Percentiles rank a stretch among this genome's conserved stretches.
phyloP scores from a whole-genome alignment of 1,140 invertebrate genomes.

The Aporrectodea caliginosa region DNA sequence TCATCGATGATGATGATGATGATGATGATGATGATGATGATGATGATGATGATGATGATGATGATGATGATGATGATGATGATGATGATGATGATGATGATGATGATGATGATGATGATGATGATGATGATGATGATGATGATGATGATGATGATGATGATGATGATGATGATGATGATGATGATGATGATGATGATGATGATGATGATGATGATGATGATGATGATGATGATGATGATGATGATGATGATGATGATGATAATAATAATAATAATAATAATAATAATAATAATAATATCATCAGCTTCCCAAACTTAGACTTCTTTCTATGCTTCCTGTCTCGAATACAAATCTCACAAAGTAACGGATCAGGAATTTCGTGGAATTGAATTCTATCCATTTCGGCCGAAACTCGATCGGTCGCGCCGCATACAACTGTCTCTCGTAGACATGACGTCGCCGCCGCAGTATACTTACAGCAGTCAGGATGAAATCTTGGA shows the following conservation, averaged over 20 bases:
- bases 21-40: conserved; percentile 18
- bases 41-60: conserved; percentile 20
- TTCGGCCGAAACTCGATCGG: no score
- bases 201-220: conserved; percentile 3
- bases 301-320: no score
- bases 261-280: no score
- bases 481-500: no score
- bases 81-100: conserved; percentile 16
- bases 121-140: background rate
- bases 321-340: no score
- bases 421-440: no score
- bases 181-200: background rate
- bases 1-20: conserved; percentile 1
- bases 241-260: background rate
- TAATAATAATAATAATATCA: no score
- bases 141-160: conserved; percentile 3
- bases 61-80: conserved; percentile 18
- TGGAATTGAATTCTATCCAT: no score
- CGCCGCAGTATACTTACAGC: no score
- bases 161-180: background rate
- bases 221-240: background rate
- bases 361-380: no score
- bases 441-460: no score
- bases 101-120: conserved; percentile 1
- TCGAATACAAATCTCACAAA: no score